Evolutionary conservation across 1,140 invertebrate species (phyloP).

Genomic region (Atta colombica): DNA sequence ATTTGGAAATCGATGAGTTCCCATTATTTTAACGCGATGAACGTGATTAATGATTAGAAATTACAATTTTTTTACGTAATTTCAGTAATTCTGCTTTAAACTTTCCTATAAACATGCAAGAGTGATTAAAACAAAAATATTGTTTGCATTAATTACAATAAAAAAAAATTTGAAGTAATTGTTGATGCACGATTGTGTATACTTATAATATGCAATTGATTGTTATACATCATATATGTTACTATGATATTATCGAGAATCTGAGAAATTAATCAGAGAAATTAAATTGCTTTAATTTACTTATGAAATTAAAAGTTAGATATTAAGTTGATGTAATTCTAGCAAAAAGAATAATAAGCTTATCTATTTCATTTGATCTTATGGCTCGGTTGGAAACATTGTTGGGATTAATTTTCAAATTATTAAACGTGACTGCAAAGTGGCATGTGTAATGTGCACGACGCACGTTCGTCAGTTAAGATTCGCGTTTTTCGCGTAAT

Average conservation of each 20-base stretch:
- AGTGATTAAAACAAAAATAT: background rate
- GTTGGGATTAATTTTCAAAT: slow-evolving; percentile 49
- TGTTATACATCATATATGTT: background rate
- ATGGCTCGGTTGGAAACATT: background rate
- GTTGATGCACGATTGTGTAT: background rate
- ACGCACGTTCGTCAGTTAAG: slow-evolving; percentile 59
- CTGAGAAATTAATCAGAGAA: background rate
- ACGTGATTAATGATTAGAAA: background rate
- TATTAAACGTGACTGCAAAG: slow-evolving; percentile 68
- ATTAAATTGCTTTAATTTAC: background rate
- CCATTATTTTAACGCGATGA: background rate
- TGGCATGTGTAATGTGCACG: slow-evolving; percentile 54
- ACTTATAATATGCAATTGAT: background rate
- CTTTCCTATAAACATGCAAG: background rate
- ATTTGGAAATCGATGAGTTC: background rate
- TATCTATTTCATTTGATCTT: background rate
- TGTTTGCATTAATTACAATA: background rate
- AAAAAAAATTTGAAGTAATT: background rate
- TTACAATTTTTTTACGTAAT: background rate
- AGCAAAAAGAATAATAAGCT: background rate
- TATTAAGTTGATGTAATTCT: background rate
- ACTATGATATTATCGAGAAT: background rate
- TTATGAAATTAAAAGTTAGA: background rate
- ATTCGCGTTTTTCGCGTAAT: slow-evolving; percentile 67
- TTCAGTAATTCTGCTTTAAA: background rate